Percentiles rank a stretch among this genome's conserved stretches.
These are phyloP conservation scores for Lysiphlebus fabarum DNA, from an alignment of 1,140 invertebrate genomes.

Conservation along the genomic window DNA sequence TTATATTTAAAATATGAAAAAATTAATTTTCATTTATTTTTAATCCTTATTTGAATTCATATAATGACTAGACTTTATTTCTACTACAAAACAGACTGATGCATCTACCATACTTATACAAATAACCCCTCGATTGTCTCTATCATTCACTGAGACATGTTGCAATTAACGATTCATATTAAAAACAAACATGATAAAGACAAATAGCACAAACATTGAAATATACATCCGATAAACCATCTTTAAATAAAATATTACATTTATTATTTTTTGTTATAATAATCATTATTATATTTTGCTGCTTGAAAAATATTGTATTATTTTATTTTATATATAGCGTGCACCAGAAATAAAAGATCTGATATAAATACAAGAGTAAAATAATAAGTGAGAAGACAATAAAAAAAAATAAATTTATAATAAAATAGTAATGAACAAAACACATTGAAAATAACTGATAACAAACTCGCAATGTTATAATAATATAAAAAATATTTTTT, in stretches of 20 bases:
- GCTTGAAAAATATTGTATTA: not conserved
- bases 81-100: too few species aligned
- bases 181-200: conserved; percentile 21
- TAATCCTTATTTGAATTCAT: too few species aligned
- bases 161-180: conserved; percentile 24
- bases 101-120: too few species aligned
- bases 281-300: conserved; percentile 1
- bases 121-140: too few species aligned
- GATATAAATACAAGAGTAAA: conserved; percentile 23
- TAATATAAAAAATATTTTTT: too few species aligned
- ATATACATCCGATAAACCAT: conserved; percentile 11
- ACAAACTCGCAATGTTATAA: not conserved
- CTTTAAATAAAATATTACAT: conserved; percentile 7
- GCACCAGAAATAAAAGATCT: conserved; percentile 25
- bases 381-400: not conserved
- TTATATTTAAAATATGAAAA: too few species aligned
- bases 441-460: conserved; percentile 16
- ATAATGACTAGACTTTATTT: too few species aligned
- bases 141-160: conserved; percentile 12
- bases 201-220: conserved; percentile 10
- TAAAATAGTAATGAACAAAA: conserved; percentile 19
- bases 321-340: conserved; percentile 14
- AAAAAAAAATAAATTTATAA: conserved; percentile 20
- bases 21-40: too few species aligned
- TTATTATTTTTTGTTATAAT: conserved; percentile 9